A percentile compares a stretch with the other conserved stretches of the same genome.
Conservation (phyloP, 2,888 invertebrate genomes). For the Ophioninae sp. region DNA sequence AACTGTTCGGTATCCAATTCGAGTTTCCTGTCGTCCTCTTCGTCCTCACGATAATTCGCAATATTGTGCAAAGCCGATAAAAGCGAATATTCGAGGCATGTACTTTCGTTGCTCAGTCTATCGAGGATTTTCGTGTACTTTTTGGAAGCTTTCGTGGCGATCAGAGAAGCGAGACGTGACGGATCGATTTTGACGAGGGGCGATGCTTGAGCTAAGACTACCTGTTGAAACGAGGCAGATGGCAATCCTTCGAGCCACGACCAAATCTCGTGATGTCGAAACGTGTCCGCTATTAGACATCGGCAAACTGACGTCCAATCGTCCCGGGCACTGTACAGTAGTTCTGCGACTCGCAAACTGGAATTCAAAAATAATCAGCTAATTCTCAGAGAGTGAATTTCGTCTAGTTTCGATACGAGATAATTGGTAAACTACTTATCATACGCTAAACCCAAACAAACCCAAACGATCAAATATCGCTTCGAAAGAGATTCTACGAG, state of each 20-base stretch:
- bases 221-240: constrained; percentile 69
- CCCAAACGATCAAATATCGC: no score
- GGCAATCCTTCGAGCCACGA: constrained; percentile 75
- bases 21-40: constrained; percentile 70
- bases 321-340: constrained; percentile 76
- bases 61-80: constrained; percentile 73
- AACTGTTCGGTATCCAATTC: constrained; percentile 75
- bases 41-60: constrained; percentile 71
- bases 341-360: constrained; percentile 76
- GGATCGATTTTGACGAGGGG: constrained; percentile 73
- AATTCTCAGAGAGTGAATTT: no score
- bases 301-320: constrained; percentile 78
- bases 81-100: constrained; percentile 72
- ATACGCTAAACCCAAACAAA: no score
- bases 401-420: no score
- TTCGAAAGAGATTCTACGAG: neutral
- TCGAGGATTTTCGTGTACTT: constrained; percentile 76
- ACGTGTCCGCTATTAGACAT: constrained; percentile 75
- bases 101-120: constrained; percentile 71
- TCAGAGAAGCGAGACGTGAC: constrained; percentile 71
- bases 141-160: constrained; percentile 75
- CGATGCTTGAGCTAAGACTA: constrained; percentile 70
- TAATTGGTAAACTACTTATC: no score
- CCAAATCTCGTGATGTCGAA: constrained; percentile 76
- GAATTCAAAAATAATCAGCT: constrained; percentile 54